Evolutionary conservation across 92 coral and sea anemone genomes (phyloP).

Genomic region (Chrysogorgia sp.): DNA sequence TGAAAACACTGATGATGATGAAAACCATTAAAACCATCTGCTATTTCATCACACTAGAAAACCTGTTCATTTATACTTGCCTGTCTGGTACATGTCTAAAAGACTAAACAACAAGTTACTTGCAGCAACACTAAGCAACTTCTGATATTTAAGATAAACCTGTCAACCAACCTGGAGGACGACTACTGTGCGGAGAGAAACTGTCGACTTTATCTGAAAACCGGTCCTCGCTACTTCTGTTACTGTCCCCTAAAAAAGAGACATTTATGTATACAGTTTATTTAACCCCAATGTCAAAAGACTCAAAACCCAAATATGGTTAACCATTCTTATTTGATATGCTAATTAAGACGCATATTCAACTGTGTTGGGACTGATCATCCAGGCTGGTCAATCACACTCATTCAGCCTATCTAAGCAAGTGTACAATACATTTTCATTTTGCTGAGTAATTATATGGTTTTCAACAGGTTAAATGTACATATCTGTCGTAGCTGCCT

Average conservation of each 20-base stretch:
- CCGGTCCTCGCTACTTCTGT: conserved; percentile 29
- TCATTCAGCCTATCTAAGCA: too few species aligned
- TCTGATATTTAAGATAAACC: neutral
- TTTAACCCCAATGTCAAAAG: neutral
- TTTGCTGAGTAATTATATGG: too few species aligned
- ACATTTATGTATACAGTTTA: neutral
- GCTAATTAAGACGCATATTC: too few species aligned
- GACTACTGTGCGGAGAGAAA: neutral
- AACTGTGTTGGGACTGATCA: too few species aligned
- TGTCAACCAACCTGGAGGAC: conserved; percentile 29
- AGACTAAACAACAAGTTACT: neutral
- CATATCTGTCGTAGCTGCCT: too few species aligned
- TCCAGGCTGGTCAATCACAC: too few species aligned
- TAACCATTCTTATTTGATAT: too few species aligned
- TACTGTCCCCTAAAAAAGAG: conserved; percentile 35
- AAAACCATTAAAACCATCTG: neutral
- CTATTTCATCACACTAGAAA: too few species aligned
- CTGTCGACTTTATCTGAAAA: conserved; percentile 31
- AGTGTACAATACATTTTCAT: too few species aligned
- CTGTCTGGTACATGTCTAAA: conserved; percentile 1
- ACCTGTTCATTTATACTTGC: neutral
- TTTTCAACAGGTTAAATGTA: too few species aligned
- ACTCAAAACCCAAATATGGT: too few species aligned
- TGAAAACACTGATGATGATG: too few species aligned
- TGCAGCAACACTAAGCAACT: neutral